A percentile compares a stretch with the other conserved stretches of the same genome.
Conservation (phyloP, 2,113 vertebrate genomes). For the Penelope pileata region DNA sequence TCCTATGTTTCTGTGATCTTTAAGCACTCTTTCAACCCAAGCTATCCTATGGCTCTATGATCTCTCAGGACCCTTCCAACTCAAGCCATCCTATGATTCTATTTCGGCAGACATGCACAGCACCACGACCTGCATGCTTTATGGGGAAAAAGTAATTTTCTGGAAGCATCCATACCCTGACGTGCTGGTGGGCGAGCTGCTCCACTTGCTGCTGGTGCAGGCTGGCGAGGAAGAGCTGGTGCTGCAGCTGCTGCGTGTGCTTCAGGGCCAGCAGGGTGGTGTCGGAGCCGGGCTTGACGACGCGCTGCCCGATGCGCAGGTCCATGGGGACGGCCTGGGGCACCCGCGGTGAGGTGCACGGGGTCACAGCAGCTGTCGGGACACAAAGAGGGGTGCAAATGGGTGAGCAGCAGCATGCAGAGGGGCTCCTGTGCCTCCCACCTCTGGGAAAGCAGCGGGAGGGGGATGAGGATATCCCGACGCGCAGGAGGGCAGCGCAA, state of each 20-base stretch:
- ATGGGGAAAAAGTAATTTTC: not conserved
- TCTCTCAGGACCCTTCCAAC: not conserved
- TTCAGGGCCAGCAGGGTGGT: slow-evolving; percentile 82
- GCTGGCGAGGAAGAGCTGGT: slow-evolving; percentile 82
- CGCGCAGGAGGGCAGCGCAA: fast-evolving
- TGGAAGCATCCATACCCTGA: slow-evolving; percentile 61
- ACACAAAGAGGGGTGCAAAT: not conserved
- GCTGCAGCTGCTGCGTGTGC: slow-evolving; percentile 79
- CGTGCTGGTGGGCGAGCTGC: slow-evolving; percentile 73
- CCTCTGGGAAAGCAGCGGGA: not conserved
- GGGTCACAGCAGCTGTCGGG: slow-evolving; percentile 65
- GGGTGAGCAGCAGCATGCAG: not conserved
- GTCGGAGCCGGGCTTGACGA: slow-evolving; percentile 76
- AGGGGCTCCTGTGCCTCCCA: not conserved
- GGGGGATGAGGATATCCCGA: fast-evolving
- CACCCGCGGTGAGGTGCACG: slow-evolving; percentile 62
- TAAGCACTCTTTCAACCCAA: too few species aligned
- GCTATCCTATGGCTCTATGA: too few species aligned
- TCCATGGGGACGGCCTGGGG: slow-evolving; percentile 87
- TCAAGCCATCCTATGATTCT: not conserved
- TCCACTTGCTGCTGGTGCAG: slow-evolving; percentile 83
- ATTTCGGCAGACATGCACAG: fast-evolving
- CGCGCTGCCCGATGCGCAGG: slow-evolving; percentile 86
- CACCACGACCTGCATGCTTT: not conserved
- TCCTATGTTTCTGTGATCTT: not conserved